phyloP scores from a whole-genome alignment of 2,888 invertebrate genomes.

The Netelia fuscicornis region DNA sequence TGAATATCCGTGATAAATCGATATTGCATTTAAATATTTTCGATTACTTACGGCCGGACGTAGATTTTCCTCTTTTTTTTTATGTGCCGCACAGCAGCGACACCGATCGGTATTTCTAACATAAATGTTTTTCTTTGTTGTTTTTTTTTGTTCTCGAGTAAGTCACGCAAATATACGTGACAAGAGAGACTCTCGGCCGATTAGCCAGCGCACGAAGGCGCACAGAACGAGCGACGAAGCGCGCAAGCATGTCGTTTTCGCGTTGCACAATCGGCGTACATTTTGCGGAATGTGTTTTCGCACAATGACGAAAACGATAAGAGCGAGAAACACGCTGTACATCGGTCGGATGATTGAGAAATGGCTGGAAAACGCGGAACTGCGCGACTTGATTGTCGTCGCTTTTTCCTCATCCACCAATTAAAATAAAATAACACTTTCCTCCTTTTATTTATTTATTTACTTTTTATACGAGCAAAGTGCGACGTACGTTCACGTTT shows the following conservation, averaged over 20 bases:
- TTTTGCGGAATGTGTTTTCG: constrained; percentile 14
- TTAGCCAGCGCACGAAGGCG: constrained; percentile 5
- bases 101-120: not conserved
- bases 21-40: too few relatives aligned
- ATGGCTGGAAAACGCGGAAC: not conserved
- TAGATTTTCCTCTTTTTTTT: too few relatives aligned
- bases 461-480: too few relatives aligned
- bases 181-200: constrained; percentile 20
- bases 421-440: not conserved
- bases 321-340: not conserved
- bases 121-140: not conserved
- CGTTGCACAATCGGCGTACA: constrained; percentile 34
- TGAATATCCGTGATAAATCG: too few relatives aligned
- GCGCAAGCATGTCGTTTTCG: constrained; percentile 13
- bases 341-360: not conserved
- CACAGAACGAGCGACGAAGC: constrained; percentile 33
- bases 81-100: not conserved
- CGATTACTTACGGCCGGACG: too few relatives aligned
- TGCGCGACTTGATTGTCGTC: not conserved
- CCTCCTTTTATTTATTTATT: too few relatives aligned
- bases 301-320: constrained; percentile 20
- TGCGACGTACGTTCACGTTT: too few relatives aligned
- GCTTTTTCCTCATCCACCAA: not conserved
- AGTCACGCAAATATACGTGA: constrained; percentile 35
- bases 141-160: constrained; percentile 10